phyloP scores from a whole-genome alignment of 2,888 invertebrate genomes.

The Agonopterix heracliana region DNA sequence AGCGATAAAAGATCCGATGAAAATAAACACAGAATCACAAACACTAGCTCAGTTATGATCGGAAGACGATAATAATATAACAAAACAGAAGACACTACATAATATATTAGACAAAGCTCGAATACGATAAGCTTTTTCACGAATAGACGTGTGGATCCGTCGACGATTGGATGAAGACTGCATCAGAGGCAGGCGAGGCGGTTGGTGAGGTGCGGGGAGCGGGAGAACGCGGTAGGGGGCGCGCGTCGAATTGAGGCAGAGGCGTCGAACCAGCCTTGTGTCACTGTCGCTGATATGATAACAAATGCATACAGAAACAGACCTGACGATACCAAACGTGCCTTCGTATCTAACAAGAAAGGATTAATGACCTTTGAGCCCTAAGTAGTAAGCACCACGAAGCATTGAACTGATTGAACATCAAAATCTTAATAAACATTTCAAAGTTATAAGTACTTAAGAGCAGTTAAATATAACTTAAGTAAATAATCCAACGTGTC shows the following conservation, averaged over 20 bases:
- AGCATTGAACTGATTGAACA: too few relatives aligned
- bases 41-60: constrained; percentile 25
- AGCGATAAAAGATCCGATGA: constrained; percentile 20
- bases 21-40: constrained; percentile 38
- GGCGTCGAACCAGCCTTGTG: constrained; percentile 59
- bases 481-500: too few relatives aligned
- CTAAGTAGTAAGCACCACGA: too few relatives aligned
- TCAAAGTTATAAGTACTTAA: too few relatives aligned
- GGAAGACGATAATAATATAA: constrained; percentile 25
- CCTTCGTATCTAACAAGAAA: constrained; percentile 16
- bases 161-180: constrained; percentile 55
- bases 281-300: constrained; percentile 65
- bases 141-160: constrained; percentile 29
- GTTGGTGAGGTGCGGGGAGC: constrained; percentile 13
- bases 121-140: constrained; percentile 50
- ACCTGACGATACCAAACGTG: constrained; percentile 29
- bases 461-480: too few relatives aligned
- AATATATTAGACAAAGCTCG: constrained; percentile 61
- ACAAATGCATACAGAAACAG: constrained; percentile 65
- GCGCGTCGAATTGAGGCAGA: constrained; percentile 24
- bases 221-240: constrained; percentile 15
- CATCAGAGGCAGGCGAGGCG: constrained; percentile 43
- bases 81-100: constrained; percentile 39
- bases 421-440: too few relatives aligned
- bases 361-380: constrained; percentile 29